A percentile compares a stretch with the other conserved stretches of the same genome.
These are phyloP conservation scores for Prionailurus viverrinus DNA, from an alignment of 2,113 vertebrate species.

Conservation along the genomic window DNA sequence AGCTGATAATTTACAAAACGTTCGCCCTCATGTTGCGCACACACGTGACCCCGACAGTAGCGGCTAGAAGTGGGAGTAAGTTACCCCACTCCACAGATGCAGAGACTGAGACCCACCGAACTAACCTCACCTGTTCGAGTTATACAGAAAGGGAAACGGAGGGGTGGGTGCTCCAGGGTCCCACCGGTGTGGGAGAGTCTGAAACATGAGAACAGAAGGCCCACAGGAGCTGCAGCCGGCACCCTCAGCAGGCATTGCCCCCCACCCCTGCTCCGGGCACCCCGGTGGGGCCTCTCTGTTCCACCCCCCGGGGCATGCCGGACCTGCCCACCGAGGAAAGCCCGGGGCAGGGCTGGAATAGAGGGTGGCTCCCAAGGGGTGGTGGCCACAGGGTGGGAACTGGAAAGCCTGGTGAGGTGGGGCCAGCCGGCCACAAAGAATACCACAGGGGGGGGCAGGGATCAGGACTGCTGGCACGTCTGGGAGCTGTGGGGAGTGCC, in stretches of 20 bases:
- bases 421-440: not conserved
- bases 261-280: not conserved
- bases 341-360: fast-evolving
- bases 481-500: not conserved
- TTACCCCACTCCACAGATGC: not conserved
- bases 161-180: not conserved
- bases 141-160: not conserved
- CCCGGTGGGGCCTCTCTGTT: fast-evolving
- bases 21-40: fast-evolving
- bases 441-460: not conserved
- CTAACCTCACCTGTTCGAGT: too few relatives aligned
- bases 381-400: not conserved
- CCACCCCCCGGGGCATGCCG: not conserved
- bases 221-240: fast-evolving
- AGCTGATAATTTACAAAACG: not conserved
- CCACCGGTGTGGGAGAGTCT: fast-evolving
- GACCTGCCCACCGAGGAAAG: not conserved
- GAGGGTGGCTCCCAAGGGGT: too few relatives aligned
- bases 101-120: not conserved
- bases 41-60: fast-evolving
- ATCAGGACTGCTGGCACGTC: fast-evolving
- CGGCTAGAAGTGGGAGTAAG: fast-evolving
- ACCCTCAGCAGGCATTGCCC: fast-evolving
- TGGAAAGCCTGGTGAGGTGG: not conserved
- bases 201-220: too few relatives aligned